Conservation (phyloP, 2,888 invertebrate species). For the Sepioteuthis lessoniana region DNA sequence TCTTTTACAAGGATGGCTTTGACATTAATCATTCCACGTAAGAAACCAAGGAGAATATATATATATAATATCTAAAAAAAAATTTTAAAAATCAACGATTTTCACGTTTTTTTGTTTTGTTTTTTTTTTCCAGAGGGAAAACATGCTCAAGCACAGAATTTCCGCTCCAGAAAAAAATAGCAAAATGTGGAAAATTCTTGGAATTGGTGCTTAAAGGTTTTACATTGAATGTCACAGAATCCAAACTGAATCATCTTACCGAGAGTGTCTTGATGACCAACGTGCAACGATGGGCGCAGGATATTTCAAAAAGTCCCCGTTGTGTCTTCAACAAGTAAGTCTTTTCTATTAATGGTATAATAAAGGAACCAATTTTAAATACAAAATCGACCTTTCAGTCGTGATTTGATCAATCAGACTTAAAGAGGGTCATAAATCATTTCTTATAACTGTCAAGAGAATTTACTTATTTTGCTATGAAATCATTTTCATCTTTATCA, state of each 20-base stretch:
- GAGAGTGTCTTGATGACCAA: neutral
- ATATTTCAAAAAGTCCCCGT: neutral
- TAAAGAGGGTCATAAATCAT: neutral
- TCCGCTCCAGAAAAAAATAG: neutral
- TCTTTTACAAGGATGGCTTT: too few species aligned
- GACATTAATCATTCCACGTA: too few species aligned
- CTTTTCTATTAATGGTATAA: neutral
- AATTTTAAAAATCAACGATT: too few species aligned
- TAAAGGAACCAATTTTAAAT: neutral
- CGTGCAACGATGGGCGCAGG: neutral
- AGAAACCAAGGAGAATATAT: too few species aligned
- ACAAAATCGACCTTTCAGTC: neutral
- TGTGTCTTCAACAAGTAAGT: constrained; percentile 12
- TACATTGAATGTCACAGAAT: neutral
- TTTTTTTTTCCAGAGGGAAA: neutral
- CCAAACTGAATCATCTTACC: neutral
- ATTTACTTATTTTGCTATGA: too few species aligned
- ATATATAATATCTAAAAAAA: too few species aligned
- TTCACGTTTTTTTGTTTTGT: too few species aligned
- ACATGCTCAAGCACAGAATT: neutral
- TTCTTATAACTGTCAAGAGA: neutral
- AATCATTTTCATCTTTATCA: too few species aligned
- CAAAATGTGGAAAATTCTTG: neutral
- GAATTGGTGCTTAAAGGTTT: neutral
- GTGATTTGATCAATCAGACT: neutral